Percentiles rank a stretch among this genome's conserved stretches.
phyloP scores from a whole-genome alignment of 2,797 vertebrate genomes.

The Synanceia verrucosa region DNA sequence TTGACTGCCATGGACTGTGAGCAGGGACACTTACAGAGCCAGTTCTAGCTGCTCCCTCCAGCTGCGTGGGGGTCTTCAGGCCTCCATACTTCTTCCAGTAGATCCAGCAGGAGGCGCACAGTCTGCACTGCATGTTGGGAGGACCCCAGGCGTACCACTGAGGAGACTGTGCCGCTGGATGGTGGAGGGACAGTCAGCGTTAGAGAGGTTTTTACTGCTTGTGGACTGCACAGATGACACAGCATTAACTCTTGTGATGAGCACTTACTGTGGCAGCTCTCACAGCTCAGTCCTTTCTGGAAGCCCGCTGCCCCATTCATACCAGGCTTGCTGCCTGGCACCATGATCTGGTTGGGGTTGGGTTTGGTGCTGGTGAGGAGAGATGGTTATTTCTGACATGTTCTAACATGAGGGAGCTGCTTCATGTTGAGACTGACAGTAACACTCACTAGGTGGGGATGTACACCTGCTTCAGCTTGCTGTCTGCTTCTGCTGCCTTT shows the following conservation, averaged over 20 bases:
- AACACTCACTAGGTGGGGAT: conserved; percentile 98
- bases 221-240: not conserved
- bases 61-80: conserved; percentile 94
- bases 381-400: conserved; percentile 4
- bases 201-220: not conserved
- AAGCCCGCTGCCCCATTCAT: conserved; percentile 92
- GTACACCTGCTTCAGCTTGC: conserved; percentile 98
- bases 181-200: not conserved
- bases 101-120: conserved; percentile 96
- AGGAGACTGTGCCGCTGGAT: conserved; percentile 89
- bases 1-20: accelerated
- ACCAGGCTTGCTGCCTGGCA: conserved; percentile 91
- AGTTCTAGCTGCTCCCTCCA: conserved; percentile 89
- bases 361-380: conserved; percentile 88
- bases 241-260: not conserved
- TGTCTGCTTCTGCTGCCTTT: conserved; percentile 98
- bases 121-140: conserved; percentile 95
- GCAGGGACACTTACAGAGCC: conserved; percentile 81
- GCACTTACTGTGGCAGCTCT: conserved; percentile 95
- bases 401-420: not conserved
- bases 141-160: conserved; percentile 98
- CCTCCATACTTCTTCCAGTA: conserved; percentile 98
- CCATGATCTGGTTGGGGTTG: conserved; percentile 96
- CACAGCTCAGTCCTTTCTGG: conserved; percentile 94
- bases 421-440: not conserved